Conservation (phyloP, 30 jellyfish, hydroid and myxozoan species). For the Cassiopea andromeda region DNA sequence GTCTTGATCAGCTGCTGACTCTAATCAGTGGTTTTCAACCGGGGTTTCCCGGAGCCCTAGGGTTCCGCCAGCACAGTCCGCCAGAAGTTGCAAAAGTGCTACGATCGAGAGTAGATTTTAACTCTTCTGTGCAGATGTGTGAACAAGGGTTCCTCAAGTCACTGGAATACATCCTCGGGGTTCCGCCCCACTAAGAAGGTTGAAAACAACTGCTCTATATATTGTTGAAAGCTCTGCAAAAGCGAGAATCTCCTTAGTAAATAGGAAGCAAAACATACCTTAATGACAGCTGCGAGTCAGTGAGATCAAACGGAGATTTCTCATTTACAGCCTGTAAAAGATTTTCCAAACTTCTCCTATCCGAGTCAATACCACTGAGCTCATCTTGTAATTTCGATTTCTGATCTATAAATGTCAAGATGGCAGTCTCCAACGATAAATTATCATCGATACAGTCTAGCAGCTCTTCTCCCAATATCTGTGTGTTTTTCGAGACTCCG, state of each 20-base stretch:
- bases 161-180: too few relatives aligned
- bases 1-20: too few relatives aligned
- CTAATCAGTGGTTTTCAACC: too few relatives aligned
- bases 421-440: slow-evolving; percentile 95
- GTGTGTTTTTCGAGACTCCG: slow-evolving; percentile 83
- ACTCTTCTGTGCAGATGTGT: too few relatives aligned
- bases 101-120: too few relatives aligned
- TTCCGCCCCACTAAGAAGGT: too few relatives aligned
- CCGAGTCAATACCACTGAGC: slow-evolving; percentile 80
- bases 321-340: slow-evolving; percentile 62
- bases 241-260: not conserved
- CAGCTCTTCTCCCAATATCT: slow-evolving; percentile 90
- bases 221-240: too few relatives aligned
- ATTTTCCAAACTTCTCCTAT: slow-evolving; percentile 71
- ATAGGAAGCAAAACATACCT: slow-evolving; percentile 29
- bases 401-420: slow-evolving; percentile 90
- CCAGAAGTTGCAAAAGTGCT: too few relatives aligned
- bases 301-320: slow-evolving; percentile 63
- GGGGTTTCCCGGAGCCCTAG: too few relatives aligned
- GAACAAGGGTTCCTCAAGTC: too few relatives aligned
- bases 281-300: slow-evolving; percentile 69
- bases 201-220: too few relatives aligned
- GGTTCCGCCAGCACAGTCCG: too few relatives aligned
- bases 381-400: slow-evolving; percentile 85
- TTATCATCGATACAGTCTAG: slow-evolving; percentile 96